phyloP scores from a whole-genome alignment of 30 jellyfish, hydroid and myxozoan species.

The Aurelia sp. region DNA sequence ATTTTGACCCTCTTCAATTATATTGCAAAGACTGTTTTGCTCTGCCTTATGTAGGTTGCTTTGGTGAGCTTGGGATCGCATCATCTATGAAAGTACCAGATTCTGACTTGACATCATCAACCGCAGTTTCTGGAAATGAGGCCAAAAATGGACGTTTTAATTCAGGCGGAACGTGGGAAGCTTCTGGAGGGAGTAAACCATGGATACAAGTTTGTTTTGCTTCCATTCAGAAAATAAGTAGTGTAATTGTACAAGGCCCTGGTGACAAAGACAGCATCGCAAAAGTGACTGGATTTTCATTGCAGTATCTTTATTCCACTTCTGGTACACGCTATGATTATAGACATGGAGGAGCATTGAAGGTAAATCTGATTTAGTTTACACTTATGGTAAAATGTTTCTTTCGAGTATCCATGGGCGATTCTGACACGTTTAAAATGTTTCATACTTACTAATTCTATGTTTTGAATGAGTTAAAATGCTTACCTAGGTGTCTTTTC shows the following conservation, averaged over 20 bases:
- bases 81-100: constrained; percentile 12
- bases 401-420: too few relatives aligned
- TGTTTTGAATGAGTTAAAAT: too few relatives aligned
- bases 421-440: too few relatives aligned
- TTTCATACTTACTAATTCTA: too few relatives aligned
- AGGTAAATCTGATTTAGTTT: constrained; percentile 10
- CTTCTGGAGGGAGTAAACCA: constrained; percentile 47
- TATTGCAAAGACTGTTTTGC: too few relatives aligned
- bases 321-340: constrained; percentile 21
- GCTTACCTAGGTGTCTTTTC: too few relatives aligned
- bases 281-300: constrained; percentile 36
- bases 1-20: too few relatives aligned
- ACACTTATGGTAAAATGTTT: too few relatives aligned
- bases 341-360: constrained; percentile 1
- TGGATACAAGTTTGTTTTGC: constrained; percentile 65
- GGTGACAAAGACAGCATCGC: constrained; percentile 47
- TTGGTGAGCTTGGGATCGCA: constrained; percentile 32
- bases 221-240: constrained; percentile 13
- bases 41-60: constrained; percentile 28
- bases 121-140: constrained; percentile 28
- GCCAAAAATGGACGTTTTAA: constrained; percentile 44
- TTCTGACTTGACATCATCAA: constrained; percentile 43
- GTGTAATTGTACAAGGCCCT: constrained; percentile 55
- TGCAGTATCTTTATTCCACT: background rate
- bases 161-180: constrained; percentile 38